A percentile compares a stretch with the other conserved stretches of the same genome.
phyloP scores from a whole-genome alignment of 2,888 invertebrate species.

The Xanthia togata region DNA sequence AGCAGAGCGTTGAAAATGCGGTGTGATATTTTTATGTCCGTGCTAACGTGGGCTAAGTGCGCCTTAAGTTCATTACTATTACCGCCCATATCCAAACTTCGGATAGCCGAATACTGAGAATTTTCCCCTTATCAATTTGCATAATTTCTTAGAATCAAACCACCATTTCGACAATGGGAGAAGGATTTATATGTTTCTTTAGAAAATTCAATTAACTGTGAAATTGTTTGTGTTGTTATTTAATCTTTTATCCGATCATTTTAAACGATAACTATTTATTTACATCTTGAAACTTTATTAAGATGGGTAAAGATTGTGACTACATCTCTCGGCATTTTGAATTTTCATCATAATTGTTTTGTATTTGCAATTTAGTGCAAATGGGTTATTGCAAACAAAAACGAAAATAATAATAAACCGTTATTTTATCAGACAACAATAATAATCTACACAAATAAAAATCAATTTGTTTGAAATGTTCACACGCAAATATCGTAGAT shows the following conservation, averaged over 20 bases:
- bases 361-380: not conserved
- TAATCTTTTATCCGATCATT: constrained; percentile 11
- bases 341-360: not conserved
- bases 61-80: not conserved
- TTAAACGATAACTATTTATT: constrained; percentile 24
- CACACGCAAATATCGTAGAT: not conserved
- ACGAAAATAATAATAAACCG: not conserved
- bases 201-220: constrained; percentile 35
- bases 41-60: not conserved
- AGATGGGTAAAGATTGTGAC: not conserved
- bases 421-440: not conserved
- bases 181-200: constrained; percentile 40
- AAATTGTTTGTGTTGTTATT: constrained; percentile 30
- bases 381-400: not conserved
- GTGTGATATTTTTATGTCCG: no score
- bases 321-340: not conserved
- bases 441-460: not conserved
- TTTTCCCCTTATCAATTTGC: not conserved
- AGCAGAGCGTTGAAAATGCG: no score
- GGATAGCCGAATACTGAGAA: not conserved
- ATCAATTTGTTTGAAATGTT: not conserved
- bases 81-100: not conserved
- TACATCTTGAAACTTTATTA: constrained; percentile 18
- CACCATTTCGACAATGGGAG: constrained; percentile 6
- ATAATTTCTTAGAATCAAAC: constrained; percentile 2